A percentile compares a stretch with the other conserved stretches of the same genome.
Conservation (phyloP, 2,888 invertebrate species). For the Heliconius ethilla region DNA sequence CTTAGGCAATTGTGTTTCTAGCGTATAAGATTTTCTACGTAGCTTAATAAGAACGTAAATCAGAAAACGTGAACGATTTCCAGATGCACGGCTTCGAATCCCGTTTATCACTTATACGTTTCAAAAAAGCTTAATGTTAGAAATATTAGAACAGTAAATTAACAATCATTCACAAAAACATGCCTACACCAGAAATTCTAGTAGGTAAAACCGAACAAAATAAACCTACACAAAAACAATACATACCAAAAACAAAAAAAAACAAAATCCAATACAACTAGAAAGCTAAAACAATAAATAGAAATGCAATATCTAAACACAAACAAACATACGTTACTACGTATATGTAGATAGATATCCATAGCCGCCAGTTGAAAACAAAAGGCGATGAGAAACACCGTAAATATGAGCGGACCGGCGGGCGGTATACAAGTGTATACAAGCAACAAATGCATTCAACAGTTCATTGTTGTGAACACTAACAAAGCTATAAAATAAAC, state of each 20-base stretch:
- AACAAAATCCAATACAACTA: background rate
- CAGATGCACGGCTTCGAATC: too few relatives aligned
- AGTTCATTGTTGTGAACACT: conserved; percentile 13
- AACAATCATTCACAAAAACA: background rate
- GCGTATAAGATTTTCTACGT: too few relatives aligned
- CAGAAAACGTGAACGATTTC: too few relatives aligned
- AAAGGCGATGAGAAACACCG: conserved; percentile 19
- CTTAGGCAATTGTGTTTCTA: too few relatives aligned
- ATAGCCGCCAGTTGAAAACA: conserved; percentile 5
- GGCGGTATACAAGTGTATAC: conserved; percentile 1
- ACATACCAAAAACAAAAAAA: background rate
- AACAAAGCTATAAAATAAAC: conserved; percentile 11
- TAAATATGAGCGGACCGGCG: conserved; percentile 1
- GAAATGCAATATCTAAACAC: background rate
- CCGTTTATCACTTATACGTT: too few relatives aligned
- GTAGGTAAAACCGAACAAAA: background rate
- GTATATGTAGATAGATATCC: background rate
- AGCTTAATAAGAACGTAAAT: too few relatives aligned
- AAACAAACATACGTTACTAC: background rate
- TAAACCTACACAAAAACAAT: too few relatives aligned
- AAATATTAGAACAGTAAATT: too few relatives aligned
- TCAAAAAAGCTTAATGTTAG: too few relatives aligned
- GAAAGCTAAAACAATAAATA: background rate
- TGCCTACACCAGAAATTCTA: too few relatives aligned
- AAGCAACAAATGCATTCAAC: conserved; percentile 21